Evolutionary conservation across 2,888 invertebrate species (phyloP), one percentile per base, ranked within the genome.

Genomic region (Ophraella communa): DNA sequence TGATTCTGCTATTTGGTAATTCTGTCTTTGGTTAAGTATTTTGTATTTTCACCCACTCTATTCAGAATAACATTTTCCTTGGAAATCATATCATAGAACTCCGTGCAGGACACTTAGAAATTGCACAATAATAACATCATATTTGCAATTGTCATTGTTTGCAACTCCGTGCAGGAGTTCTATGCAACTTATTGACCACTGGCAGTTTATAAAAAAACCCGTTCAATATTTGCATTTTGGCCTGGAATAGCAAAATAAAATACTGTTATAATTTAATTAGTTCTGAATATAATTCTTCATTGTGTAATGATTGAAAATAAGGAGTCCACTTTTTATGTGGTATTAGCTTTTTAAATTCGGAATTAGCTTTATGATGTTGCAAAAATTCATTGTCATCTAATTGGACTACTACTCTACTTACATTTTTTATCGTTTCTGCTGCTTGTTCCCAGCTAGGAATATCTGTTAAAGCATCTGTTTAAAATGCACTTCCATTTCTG

Each of bases 171-270:
- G n/a, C n/a, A n/a, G n/a, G n/a, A n/a, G n/a, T n/a, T n/a, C n/a
- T n/a, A n/a, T 49, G 49, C 21, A 49, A 49, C 10, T 20, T 49
- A 49, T 49, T 49, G 49, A 20, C 23, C 4, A 49, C 21, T 49
- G 49, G 5, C 10, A 7, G 8, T 30, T 30, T 30, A 3, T 30
- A 2, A 30, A 30, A 21, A 49, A 20, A 49, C 23, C 4, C 21
- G 3, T 23, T 49, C 4, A 20, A 49, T 21, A 49, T 17, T 49
- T 5, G n/a, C 49, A 10, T 49, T 49, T 1, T 49, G 21, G 49
- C 23, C 49, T 21, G 49, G 49, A 21, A 49, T 49, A 3, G 49
- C 49, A 49, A 49, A 49, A 10, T 49, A 49, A 21, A 5, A 20
- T 21, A 20, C 20, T 49, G 21, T 21, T 8, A 49, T n/a, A n/a